Base-by-base conservation (phyloP, 2,113 vertebrate species). In the Leptobrachium leishanense region DNA sequence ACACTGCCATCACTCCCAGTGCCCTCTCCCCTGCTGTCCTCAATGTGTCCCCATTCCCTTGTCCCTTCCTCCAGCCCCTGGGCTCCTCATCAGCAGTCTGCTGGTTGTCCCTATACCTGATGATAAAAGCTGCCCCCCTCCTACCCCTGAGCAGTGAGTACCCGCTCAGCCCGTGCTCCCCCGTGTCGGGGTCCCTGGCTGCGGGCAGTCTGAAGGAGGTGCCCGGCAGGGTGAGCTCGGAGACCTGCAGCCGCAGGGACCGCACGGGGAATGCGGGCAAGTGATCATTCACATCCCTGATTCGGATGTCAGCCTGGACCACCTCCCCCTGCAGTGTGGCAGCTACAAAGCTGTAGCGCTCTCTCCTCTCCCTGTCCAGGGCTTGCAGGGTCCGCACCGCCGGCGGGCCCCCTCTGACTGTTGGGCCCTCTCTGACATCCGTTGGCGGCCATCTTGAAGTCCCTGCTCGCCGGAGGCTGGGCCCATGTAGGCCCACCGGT, bases 311-410 rank as follows among this genome's bases (percentile, higher is more conserved):
- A 31, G 20, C 20, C 20, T 31, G 20, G 20, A 31, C 20, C 20
- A 31, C 20, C 20, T 31, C 20, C 20, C 20, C 20, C 20, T 31
- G 20, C 20, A 31, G 20, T 31, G 20, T 31, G 20, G 20, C 20
- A 31, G 20, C 1, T 1, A 31, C 20, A 31, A 31, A 31, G 20
- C 20, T 31, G 20, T 31, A 98, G 75, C 40, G 88, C 3, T 92
- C 91, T 67, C 90, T 89, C 68, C 72, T 89, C 91, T 98, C 97
- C 53, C 95, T 87, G 85, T 98, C 97, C 89, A 98, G 88, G 7
- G 88, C 59, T 72, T 91, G 82, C 0, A 95, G 93, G 0, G 97
- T 97, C 78, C 94, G 93, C 84, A 98, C 96, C 20, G 20, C 20
- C 20, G 20, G 20, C 20, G 20, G 0, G 20, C 20, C 20, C 20